phyloP scores from a whole-genome alignment of 2,888 invertebrate species.

The Lacanobia wlatinum region DNA sequence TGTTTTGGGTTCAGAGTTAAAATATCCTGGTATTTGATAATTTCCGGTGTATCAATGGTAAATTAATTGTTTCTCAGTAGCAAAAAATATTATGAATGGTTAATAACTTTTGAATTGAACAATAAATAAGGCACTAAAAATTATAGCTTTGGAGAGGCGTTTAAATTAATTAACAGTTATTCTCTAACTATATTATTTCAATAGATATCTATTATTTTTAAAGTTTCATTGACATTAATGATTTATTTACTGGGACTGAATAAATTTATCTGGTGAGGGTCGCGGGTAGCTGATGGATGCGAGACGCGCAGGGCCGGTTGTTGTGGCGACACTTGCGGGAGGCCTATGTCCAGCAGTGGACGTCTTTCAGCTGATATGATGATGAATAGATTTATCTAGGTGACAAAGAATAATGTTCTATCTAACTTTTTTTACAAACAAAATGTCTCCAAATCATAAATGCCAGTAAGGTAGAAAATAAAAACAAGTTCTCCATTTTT shows the following conservation, averaged over 20 bases:
- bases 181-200: neutral
- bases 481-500: neutral
- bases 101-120: neutral
- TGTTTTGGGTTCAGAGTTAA: neutral
- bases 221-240: neutral
- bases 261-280: too few relatives aligned
- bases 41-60: conserved; percentile 6
- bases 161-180: conserved; percentile 19
- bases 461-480: too few relatives aligned
- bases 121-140: conserved; percentile 2
- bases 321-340: too few relatives aligned
- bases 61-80: conserved; percentile 22
- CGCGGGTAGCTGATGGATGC: too few relatives aligned
- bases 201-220: neutral
- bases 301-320: too few relatives aligned
- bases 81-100: conserved; percentile 20
- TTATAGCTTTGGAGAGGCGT: neutral
- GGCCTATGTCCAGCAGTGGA: too few relatives aligned
- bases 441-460: neutral
- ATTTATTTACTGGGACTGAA: neutral
- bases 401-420: too few relatives aligned
- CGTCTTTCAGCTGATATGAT: too few relatives aligned
- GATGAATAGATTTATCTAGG: too few relatives aligned
- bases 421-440: neutral
- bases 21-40: conserved; percentile 25